Percentiles rank a stretch among this genome's conserved stretches.
These are phyloP conservation scores for Sarotherodon lohbergeri DNA, from an alignment of 2,113 vertebrate genomes.

Conservation along the genomic window DNA sequence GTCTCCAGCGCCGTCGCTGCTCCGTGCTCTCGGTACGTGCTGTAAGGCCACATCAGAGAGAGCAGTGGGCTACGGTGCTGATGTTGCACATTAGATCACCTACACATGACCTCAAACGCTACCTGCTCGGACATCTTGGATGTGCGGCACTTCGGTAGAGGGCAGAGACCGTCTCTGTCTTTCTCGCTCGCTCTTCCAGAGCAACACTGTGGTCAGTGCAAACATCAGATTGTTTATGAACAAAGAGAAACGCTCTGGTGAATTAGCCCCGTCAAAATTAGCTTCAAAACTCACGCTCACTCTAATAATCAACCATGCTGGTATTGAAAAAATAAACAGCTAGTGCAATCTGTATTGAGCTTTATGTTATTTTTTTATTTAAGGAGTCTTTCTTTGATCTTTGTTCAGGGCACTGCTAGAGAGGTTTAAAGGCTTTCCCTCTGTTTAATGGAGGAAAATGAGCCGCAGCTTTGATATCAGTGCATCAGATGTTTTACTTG, in stretches of 20 bases:
- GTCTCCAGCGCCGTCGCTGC: neutral
- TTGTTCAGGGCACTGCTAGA: neutral
- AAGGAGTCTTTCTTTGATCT: conserved; percentile 22
- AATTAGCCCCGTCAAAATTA: neutral
- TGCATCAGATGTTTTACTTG: neutral
- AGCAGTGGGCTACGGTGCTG: conserved; percentile 11
- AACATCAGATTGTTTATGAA: neutral
- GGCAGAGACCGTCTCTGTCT: neutral
- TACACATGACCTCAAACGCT: conserved; percentile 23
- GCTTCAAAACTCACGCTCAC: neutral
- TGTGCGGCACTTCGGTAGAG: neutral
- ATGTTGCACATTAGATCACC: conserved; percentile 27
- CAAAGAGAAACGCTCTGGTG: neutral
- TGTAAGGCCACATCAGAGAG: neutral
- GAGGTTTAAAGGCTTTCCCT: conserved; percentile 6
- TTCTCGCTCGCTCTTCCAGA: neutral
- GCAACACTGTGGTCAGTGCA: neutral
- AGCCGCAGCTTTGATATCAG: conserved; percentile 11
- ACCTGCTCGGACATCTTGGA: neutral
- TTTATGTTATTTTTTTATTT: neutral
- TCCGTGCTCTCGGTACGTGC: neutral
- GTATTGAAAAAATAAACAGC: neutral
- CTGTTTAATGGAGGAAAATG: conserved; percentile 4
- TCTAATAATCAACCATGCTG: neutral
- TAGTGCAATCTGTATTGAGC: neutral